Evolutionary conservation across 2,113 vertebrate genomes (phyloP).

Genomic region (Phylloscopus trochilus): DNA sequence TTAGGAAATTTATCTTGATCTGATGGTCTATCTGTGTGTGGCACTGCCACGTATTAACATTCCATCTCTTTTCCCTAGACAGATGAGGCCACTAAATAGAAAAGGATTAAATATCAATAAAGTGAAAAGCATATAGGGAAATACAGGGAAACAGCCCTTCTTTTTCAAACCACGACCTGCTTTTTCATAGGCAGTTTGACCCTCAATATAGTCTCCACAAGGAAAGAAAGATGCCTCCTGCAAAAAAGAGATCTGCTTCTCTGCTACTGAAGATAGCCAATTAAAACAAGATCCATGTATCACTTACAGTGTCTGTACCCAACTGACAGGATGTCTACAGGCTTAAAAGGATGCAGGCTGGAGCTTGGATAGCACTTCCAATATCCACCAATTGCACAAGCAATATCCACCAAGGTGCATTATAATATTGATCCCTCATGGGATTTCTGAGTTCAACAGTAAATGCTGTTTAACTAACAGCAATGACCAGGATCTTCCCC

Average conservation of each 20-base stretch:
- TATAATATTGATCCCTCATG: neutral
- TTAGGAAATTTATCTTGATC: constrained; percentile 73
- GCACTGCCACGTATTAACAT: neutral
- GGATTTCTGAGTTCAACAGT: neutral
- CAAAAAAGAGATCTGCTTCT: neutral
- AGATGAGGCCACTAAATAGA: neutral
- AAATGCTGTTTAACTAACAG: neutral
- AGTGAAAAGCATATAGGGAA: neutral
- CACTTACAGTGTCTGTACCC: neutral
- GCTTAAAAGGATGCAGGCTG: neutral
- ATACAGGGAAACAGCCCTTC: neutral
- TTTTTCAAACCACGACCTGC: neutral
- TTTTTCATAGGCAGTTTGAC: neutral
- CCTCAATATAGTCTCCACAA: neutral
- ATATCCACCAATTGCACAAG: no score
- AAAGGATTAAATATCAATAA: neutral
- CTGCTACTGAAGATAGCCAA: neutral
- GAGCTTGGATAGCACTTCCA: neutral
- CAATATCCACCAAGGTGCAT: neutral
- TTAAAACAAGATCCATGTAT: neutral
- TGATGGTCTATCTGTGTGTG: neutral
- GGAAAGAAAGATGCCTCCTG: neutral
- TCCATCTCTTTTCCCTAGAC: neutral
- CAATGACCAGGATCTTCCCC: neutral
- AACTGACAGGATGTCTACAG: neutral